A percentile compares a stretch with the other conserved stretches of the same genome.
Evolutionary conservation across 2,888 invertebrate species (phyloP).

Genomic region (Mycogona germanica): DNA sequence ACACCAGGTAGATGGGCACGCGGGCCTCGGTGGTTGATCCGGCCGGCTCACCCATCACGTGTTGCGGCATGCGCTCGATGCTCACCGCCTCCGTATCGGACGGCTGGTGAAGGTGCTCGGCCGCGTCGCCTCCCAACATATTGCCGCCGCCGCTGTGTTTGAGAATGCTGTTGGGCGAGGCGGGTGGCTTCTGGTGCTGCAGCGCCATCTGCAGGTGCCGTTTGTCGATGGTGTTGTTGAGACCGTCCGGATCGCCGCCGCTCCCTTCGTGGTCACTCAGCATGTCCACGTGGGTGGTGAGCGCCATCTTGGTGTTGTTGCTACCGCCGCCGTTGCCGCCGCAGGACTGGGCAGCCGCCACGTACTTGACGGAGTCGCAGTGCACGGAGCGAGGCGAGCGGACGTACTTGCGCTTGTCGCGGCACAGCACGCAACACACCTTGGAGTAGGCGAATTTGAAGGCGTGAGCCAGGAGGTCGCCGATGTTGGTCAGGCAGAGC

Average conservation of each 20-base stretch:
- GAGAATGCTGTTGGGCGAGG: neutral
- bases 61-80: neutral
- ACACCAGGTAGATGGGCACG: slow-evolving; percentile 50
- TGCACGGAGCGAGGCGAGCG: neutral
- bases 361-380: slow-evolving; percentile 15
- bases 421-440: slow-evolving; percentile 30
- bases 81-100: neutral
- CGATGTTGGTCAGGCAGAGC: slow-evolving; percentile 71
- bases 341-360: neutral
- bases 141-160: neutral
- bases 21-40: slow-evolving; percentile 7
- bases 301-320: neutral
- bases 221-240: neutral
- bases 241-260: neutral
- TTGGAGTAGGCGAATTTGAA: slow-evolving; percentile 53
- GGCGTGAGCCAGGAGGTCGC: slow-evolving; percentile 62
- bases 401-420: slow-evolving; percentile 9
- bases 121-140: neutral
- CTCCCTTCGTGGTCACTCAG: neutral
- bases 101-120: neutral
- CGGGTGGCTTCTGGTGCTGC: neutral
- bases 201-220: neutral
- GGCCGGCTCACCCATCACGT: neutral
- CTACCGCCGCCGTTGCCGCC: neutral
- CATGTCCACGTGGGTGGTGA: neutral